Percentiles rank a stretch among this genome's conserved stretches.
phyloP scores from a whole-genome alignment of 2,797 vertebrate genomes.

The Ctenopoma kingsleyae region DNA sequence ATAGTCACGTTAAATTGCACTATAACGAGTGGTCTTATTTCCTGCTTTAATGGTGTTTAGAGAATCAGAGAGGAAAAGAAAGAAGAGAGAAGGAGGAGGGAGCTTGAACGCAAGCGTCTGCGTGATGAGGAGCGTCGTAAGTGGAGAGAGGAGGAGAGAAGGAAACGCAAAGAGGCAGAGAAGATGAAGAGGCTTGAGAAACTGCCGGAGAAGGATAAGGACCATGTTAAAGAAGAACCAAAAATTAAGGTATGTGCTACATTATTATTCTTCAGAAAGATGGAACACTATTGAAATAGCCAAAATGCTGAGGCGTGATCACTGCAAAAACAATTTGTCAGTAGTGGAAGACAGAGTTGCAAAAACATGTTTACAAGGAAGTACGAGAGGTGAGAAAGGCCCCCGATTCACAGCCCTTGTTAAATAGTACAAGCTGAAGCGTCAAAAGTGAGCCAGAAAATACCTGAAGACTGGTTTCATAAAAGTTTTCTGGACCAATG shows the following conservation, averaged over 20 bases:
- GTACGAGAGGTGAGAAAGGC: too few species aligned
- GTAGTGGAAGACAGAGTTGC: too few species aligned
- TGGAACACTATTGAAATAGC: too few species aligned
- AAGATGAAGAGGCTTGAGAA: constrained; percentile 93
- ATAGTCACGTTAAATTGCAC: background rate
- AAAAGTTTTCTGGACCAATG: too few species aligned
- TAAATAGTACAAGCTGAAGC: too few species aligned
- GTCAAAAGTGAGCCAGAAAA: too few species aligned
- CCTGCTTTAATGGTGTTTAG: constrained; percentile 70
- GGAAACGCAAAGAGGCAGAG: constrained; percentile 95
- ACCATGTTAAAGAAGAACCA: constrained; percentile 94
- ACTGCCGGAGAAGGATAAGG: constrained; percentile 90
- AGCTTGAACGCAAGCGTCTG: constrained; percentile 95
- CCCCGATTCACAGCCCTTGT: too few species aligned
- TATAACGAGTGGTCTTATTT: background rate
- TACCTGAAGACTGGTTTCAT: too few species aligned
- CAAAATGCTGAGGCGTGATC: too few species aligned
- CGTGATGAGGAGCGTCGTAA: constrained; percentile 97
- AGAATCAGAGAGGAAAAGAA: constrained; percentile 97
- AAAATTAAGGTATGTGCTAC: constrained; percentile 93
- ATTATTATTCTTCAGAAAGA: background rate
- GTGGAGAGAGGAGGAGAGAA: constrained; percentile 96
- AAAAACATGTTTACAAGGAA: too few species aligned
- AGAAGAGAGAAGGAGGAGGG: constrained; percentile 94
- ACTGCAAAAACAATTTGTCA: too few species aligned